Conservation (phyloP, 2,888 invertebrate genomes). For the Himalopsyche kuldschensis region DNA sequence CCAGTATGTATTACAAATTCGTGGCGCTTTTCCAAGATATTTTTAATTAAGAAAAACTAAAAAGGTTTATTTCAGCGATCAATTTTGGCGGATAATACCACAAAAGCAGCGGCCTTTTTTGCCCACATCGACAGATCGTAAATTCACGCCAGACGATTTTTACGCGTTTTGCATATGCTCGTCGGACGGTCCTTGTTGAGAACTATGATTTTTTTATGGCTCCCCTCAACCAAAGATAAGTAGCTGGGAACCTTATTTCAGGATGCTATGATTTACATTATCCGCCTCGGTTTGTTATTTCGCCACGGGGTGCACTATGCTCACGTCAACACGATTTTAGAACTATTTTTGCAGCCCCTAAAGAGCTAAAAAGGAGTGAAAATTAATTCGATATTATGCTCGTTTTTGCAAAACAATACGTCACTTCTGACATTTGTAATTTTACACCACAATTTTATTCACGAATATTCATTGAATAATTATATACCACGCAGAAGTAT, state of each 20-base stretch:
- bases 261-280: constrained; percentile 16
- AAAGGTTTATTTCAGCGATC: background rate
- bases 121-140: constrained; percentile 35
- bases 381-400: too few relatives aligned
- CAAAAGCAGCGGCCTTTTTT: background rate
- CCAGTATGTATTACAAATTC: too few relatives aligned
- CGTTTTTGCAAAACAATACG: too few relatives aligned
- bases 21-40: too few relatives aligned
- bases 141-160: constrained; percentile 33
- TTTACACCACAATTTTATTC: too few relatives aligned
- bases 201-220: constrained; percentile 34
- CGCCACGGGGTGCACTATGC: background rate
- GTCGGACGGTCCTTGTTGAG: constrained; percentile 1
- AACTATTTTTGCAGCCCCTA: background rate
- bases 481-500: too few relatives aligned
- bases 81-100: background rate
- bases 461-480: too few relatives aligned
- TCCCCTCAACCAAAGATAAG: constrained; percentile 25
- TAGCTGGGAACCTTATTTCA: background rate
- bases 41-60: too few relatives aligned
- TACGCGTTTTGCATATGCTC: constrained; percentile 37
- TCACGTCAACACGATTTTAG: background rate
- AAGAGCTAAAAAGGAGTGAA: background rate
- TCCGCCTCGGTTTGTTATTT: constrained; percentile 1
- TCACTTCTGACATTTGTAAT: too few relatives aligned